Evolutionary conservation across 1,140 invertebrate species (phyloP).

Genomic region (Sinonovacula constricta): DNA sequence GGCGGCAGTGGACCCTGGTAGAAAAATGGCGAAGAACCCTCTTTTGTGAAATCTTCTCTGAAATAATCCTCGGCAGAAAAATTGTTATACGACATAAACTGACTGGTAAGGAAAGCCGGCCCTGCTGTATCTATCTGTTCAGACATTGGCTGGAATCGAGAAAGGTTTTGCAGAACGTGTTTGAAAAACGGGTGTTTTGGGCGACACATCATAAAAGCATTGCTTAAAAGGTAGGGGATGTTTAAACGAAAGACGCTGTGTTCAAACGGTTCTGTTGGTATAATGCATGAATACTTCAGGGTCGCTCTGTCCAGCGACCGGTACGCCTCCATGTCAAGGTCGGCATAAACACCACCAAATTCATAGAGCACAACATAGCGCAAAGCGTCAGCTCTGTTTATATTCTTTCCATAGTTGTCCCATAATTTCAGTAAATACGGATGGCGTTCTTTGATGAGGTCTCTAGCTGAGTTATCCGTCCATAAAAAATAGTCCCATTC

Average conservation of each 20-base stretch:
- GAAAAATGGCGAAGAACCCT: slow-evolving; percentile 2
- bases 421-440: slow-evolving; percentile 9
- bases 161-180: background rate
- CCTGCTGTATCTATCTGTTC: slow-evolving; percentile 9
- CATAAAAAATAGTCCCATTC: slow-evolving; percentile 29
- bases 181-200: slow-evolving; percentile 29
- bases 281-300: slow-evolving; percentile 11
- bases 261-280: slow-evolving; percentile 12
- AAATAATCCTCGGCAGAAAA: background rate
- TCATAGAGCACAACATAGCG: slow-evolving; percentile 12
- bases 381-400: slow-evolving; percentile 6
- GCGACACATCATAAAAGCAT: background rate
- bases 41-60: background rate
- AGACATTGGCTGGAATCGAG: background rate
- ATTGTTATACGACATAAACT: slow-evolving; percentile 15
- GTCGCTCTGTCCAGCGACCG: slow-evolving; percentile 1
- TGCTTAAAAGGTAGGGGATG: background rate
- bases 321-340: slow-evolving; percentile 5
- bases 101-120: background rate
- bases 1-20: background rate
- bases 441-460: background rate
- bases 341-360: slow-evolving; percentile 34
- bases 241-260: background rate
- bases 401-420: slow-evolving; percentile 4
- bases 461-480: slow-evolving; percentile 16